A percentile compares a stretch with the other conserved stretches of the same genome.
These are phyloP conservation scores for Euschistus heros DNA, from an alignment of 1,140 invertebrate species.

Conservation along the genomic window DNA sequence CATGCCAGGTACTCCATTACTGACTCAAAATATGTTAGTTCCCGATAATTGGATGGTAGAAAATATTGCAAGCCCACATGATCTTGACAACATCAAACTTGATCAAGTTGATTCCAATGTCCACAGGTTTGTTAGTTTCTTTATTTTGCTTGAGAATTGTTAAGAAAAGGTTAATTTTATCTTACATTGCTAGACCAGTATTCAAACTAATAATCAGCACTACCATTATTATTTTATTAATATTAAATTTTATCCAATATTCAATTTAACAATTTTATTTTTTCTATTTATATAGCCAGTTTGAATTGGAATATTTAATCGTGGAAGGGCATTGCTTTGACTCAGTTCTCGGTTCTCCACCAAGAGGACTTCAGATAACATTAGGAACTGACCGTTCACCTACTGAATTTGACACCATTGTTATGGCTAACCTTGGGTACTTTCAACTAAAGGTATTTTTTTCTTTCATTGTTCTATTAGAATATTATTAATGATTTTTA, in stretches of 20 bases:
- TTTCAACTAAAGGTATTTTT: constrained; percentile 73
- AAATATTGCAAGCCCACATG: constrained; percentile 85
- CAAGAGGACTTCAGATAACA: constrained; percentile 90
- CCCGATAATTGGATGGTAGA: constrained; percentile 99
- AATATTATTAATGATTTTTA: too few relatives aligned
- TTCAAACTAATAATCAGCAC: too few relatives aligned
- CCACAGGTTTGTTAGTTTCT: constrained; percentile 42
- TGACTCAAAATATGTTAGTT: constrained; percentile 90
- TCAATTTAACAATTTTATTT: constrained; percentile 17
- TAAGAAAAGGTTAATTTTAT: too few relatives aligned
- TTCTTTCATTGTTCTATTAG: background rate
- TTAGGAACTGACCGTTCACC: constrained; percentile 74
- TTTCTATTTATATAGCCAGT: constrained; percentile 51
- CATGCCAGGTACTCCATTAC: constrained; percentile 78
- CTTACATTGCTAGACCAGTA: too few relatives aligned
- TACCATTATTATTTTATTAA: too few relatives aligned
- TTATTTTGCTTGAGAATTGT: too few relatives aligned
- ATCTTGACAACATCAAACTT: constrained; percentile 94
- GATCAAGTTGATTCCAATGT: constrained; percentile 70
- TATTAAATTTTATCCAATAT: too few relatives aligned
- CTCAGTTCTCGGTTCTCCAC: constrained; percentile 78
- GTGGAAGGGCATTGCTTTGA: constrained; percentile 97
- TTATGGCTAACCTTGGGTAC: constrained; percentile 98
- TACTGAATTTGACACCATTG: constrained; percentile 88
- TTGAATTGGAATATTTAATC: constrained; percentile 82